Percentiles rank a stretch among this genome's conserved stretches.
Conservation (phyloP, 2,888 invertebrate genomes). For the Drosophila pegasa region DNA sequence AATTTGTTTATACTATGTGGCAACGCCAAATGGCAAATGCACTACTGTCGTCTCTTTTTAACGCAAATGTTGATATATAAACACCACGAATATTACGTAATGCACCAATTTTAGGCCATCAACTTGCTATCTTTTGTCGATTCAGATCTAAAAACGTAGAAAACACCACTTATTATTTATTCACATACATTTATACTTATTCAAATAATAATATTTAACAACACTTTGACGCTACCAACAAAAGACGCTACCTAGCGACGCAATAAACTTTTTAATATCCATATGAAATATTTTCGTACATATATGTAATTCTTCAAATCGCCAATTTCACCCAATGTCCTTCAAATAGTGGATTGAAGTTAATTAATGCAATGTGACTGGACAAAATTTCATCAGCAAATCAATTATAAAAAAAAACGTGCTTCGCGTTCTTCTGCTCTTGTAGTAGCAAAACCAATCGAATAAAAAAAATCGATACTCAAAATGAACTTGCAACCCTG, state of each 20-base stretch:
- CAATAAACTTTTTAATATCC: conserved; percentile 30
- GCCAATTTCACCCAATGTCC: conserved; percentile 4
- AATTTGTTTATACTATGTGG: conserved; percentile 41
- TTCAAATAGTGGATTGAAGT: neutral
- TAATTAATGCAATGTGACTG: neutral
- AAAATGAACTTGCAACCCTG: conserved; percentile 33
- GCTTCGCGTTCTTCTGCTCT: conserved; percentile 47
- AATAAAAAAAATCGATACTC: conserved; percentile 51
- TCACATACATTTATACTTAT: conserved; percentile 24
- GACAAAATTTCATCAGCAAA: conserved; percentile 24
- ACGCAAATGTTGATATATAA: conserved; percentile 30
- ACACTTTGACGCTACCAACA: conserved; percentile 33
- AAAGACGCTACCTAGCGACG: conserved; percentile 37
- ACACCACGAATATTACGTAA: conserved; percentile 68
- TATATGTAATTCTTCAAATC: neutral
- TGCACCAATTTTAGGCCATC: conserved; percentile 43
- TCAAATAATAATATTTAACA: conserved; percentile 10
- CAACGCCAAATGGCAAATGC: conserved; percentile 54
- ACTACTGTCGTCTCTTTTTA: conserved; percentile 43
- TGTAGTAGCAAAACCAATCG: conserved; percentile 25
- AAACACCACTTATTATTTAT: conserved; percentile 51
- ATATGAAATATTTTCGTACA: conserved; percentile 6
- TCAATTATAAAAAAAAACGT: conserved; percentile 52
- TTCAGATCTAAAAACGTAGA: conserved; percentile 58
- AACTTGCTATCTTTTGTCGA: conserved; percentile 29